Evolutionary conservation across 2,113 vertebrate genomes (phyloP), one percentile per base, ranked within the genome.

Genomic region (Coptodon rendalli): DNA sequence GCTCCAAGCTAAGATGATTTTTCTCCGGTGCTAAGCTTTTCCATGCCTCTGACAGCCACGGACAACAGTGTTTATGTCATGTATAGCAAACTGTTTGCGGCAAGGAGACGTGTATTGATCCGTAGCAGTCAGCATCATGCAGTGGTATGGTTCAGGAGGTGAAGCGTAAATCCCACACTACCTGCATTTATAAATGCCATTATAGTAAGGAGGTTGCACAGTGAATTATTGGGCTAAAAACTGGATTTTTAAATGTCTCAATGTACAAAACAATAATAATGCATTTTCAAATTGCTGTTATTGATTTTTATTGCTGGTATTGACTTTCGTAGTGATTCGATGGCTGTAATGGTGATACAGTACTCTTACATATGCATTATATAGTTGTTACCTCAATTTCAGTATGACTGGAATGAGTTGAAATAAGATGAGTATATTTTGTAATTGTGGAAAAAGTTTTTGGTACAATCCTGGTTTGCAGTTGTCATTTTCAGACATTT

Each of bases 21-120:
- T 54, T 87, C 84, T 88, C 76, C 5, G 92, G 92, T 96, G 92
- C 90, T 95, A 71, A 45, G 52, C 76, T 85, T 86, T 84, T 81
- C 76, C 24, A 52, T 79, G 80, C 92, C 27, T 87, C 61, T 68
- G 88, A 53, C 76, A 82, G 83, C 90, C 86, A 89, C 84, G 13
- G 27, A 50, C 80, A 83, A 73, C 86, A 66, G 19, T 87, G 79
- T 88, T 83, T 80, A 86, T 29, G 16, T 76, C 88, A 66, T 82
- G 86, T 40, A 73, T 45, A 82, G 66, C 68, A 40, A 82, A 45
- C 45, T 85, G 22, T 81, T 76, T 81, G 89, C 90, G 88, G 82
- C 59, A 85, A 45, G 66, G 57, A 83, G 73, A 79, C 84, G 0
- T 53, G 50, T 86, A 87, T 87, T 89, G 88, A 92, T 89, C 56